Percentiles rank a stretch among this genome's conserved stretches.
phyloP scores from a whole-genome alignment of 2,888 invertebrate species.

The Tenthredo livida region DNA sequence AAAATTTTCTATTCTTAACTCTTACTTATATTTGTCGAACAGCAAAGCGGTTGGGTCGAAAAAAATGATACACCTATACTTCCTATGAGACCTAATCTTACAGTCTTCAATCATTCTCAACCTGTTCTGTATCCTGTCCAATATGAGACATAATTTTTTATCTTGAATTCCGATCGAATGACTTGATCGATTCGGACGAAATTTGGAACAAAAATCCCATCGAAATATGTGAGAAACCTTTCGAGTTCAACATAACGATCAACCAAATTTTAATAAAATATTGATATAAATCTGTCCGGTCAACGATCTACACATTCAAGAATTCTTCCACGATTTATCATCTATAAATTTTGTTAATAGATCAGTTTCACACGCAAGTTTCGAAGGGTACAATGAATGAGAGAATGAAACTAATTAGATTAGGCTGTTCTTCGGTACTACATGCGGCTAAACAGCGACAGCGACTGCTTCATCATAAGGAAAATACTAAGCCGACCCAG shows the following conservation, averaged over 20 bases:
- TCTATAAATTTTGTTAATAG: background rate
- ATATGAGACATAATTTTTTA: background rate
- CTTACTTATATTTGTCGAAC: background rate
- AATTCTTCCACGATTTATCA: background rate
- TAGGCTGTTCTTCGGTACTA: background rate
- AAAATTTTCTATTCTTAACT: background rate
- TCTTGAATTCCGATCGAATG: background rate
- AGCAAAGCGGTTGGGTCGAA: background rate
- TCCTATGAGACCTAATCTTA: background rate
- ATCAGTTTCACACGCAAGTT: background rate
- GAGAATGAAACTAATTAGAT: background rate
- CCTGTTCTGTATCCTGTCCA: background rate
- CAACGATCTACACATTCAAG: background rate
- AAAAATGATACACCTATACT: no score
- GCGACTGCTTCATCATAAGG: background rate
- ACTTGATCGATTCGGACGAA: background rate
- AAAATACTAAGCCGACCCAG: background rate
- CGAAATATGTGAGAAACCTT: background rate
- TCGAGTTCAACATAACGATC: no score
- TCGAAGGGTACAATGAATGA: background rate
- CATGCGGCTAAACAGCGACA: constrained; percentile 1
- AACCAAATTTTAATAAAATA: background rate
- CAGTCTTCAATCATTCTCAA: background rate
- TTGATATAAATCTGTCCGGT: background rate
- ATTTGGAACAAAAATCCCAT: background rate